Conservation (phyloP, 1,140 invertebrate genomes). For the Zaprionus kolodkinae region DNA sequence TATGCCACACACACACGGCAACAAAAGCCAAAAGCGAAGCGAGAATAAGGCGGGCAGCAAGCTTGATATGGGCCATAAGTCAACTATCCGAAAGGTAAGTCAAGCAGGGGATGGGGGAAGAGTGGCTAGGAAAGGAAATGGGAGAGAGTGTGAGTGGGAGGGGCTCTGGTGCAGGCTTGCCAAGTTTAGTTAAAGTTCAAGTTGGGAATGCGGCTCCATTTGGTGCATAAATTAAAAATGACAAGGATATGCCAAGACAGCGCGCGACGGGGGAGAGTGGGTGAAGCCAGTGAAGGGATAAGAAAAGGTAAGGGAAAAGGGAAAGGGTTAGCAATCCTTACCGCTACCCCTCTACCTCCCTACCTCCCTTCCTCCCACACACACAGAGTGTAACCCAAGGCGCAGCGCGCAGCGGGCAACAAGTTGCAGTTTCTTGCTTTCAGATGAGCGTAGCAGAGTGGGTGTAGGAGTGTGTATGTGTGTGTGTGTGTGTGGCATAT, state of each 20-base stretch:
- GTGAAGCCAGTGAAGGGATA: not conserved
- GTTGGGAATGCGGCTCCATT: slow-evolving; percentile 45
- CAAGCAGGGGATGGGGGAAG: not conserved
- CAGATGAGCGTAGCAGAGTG: not conserved
- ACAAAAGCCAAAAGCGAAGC: not conserved
- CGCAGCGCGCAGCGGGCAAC: slow-evolving; percentile 54
- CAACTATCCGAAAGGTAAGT: slow-evolving; percentile 35
- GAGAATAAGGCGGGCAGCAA: slow-evolving; percentile 5
- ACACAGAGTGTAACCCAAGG: slow-evolving; percentile 62
- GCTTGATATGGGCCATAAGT: slow-evolving; percentile 49
- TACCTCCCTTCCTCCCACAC: not conserved
- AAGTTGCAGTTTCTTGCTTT: slow-evolving; percentile 64
- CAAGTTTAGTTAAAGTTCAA: slow-evolving; percentile 46
- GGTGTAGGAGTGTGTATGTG: not conserved
- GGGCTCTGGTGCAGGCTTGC: not conserved
- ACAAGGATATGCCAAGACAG: slow-evolving; percentile 66
- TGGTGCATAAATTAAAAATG: slow-evolving; percentile 80
- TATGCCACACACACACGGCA: slow-evolving; percentile 20
- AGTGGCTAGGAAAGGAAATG: too few species aligned
- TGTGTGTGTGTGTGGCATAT: slow-evolving; percentile 49
- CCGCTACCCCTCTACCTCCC: too few species aligned
- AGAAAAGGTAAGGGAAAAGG: not conserved
- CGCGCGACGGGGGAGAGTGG: not conserved
- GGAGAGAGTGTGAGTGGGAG: not conserved
- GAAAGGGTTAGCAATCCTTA: not conserved